Percentiles rank a stretch among this genome's conserved stretches.
These are phyloP conservation scores for Metalampra italica DNA, from an alignment of 2,888 invertebrate species.

Conservation along the genomic window DNA sequence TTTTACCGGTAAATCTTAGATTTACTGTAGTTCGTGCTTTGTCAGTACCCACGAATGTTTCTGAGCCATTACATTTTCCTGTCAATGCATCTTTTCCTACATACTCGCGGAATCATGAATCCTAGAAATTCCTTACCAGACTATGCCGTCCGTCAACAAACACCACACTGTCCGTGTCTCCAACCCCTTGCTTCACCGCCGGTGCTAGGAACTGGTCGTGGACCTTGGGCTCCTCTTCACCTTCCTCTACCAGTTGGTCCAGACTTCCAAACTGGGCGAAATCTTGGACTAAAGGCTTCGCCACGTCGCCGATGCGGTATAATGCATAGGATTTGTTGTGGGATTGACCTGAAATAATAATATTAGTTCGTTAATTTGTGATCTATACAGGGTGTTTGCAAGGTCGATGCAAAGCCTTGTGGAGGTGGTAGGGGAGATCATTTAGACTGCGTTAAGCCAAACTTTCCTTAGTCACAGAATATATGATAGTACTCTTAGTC, in stretches of 20 bases:
- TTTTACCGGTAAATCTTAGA: no score
- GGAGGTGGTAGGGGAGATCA: no score
- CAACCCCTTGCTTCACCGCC: slow-evolving; percentile 83
- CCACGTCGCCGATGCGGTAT: slow-evolving; percentile 86
- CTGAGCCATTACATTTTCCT: no score
- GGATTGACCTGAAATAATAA: slow-evolving; percentile 84
- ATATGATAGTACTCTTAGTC: no score
- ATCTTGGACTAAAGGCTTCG: slow-evolving; percentile 85
- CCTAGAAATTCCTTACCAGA: slow-evolving; percentile 64
- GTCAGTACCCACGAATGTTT: no score
- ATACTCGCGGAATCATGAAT: no score
- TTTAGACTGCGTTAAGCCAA: no score
- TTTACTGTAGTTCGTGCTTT: no score
- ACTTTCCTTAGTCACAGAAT: no score
- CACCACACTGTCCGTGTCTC: slow-evolving; percentile 87
- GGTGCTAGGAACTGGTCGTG: slow-evolving; percentile 91
- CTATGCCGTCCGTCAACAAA: slow-evolving; percentile 94
- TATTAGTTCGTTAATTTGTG: no score
- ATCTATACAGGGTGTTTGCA: background rate
- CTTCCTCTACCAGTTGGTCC: slow-evolving; percentile 84
- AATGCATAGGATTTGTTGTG: slow-evolving; percentile 89
- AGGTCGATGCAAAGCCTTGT: no score
- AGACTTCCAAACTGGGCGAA: slow-evolving; percentile 92
- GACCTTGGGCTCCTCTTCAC: slow-evolving; percentile 82
- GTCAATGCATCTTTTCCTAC: no score